Conservation (phyloP, 1,140 invertebrate genomes). For the Bombus polaris region DNA sequence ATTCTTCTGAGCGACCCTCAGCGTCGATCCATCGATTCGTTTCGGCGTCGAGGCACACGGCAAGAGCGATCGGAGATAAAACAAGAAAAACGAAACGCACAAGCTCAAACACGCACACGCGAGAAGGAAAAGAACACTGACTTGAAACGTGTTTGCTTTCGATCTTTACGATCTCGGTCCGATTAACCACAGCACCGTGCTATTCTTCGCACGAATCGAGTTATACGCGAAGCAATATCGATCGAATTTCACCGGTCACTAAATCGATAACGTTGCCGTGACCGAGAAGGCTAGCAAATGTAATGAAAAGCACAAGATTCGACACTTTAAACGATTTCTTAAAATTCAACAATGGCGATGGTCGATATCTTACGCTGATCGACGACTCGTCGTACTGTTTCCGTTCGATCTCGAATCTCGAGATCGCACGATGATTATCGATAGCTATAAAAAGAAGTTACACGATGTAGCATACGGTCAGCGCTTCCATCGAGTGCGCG, state of each 20-base stretch:
- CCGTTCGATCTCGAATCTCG: background rate
- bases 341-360: background rate
- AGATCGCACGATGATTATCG: background rate
- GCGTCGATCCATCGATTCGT: slow-evolving; percentile 41
- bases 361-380: background rate
- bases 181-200: background rate
- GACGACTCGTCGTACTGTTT: background rate
- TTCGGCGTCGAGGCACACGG: background rate
- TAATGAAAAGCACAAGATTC: background rate
- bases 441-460: background rate
- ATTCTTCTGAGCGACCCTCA: background rate
- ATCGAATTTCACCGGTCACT: background rate
- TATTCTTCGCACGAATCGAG: background rate
- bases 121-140: background rate
- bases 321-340: background rate
- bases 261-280: background rate
- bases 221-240: background rate
- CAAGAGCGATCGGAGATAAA: background rate
- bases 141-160: background rate
- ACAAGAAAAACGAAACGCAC: background rate
- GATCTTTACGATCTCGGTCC: background rate
- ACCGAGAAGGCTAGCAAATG: no score
- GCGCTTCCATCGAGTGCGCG: slow-evolving; percentile 26
- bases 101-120: background rate
- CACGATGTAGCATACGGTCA: background rate